Evolutionary conservation across 2,113 vertebrate genomes (phyloP).

Genomic region (Odocoileus virginianus): DNA sequence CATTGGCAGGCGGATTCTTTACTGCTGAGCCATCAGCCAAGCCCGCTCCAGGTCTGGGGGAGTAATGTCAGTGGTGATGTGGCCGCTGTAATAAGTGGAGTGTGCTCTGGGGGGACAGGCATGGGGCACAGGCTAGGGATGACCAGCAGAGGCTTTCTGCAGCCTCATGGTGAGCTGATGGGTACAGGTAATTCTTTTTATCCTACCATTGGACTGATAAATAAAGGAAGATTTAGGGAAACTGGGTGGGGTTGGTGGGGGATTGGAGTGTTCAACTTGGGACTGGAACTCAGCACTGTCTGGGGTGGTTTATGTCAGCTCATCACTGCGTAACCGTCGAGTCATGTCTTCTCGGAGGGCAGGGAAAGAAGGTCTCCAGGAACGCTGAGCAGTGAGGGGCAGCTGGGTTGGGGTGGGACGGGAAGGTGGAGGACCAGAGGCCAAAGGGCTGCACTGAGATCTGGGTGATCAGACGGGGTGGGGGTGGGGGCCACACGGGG

Average conservation of each 20-base stretch:
- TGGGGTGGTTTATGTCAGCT: not conserved
- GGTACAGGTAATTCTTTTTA: not conserved
- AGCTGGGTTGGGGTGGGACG: not conserved
- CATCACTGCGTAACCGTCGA: too few relatives aligned
- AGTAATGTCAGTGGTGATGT: fast-evolving
- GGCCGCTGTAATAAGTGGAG: fast-evolving
- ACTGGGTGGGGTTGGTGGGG: not conserved
- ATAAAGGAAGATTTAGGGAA: not conserved
- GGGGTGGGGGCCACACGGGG: fast-evolving
- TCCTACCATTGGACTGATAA: not conserved
- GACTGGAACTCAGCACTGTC: not conserved
- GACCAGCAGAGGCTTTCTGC: not conserved
- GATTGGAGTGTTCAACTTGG: not conserved
- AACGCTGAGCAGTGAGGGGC: fast-evolving
- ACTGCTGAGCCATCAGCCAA: not conserved
- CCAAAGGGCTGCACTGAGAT: not conserved
- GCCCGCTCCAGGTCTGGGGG: not conserved
- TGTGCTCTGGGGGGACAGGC: fast-evolving
- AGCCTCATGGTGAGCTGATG: not conserved
- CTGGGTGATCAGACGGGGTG: not conserved
- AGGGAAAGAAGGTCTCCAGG: not conserved
- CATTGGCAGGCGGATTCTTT: not conserved
- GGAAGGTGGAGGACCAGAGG: fast-evolving
- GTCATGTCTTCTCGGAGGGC: fast-evolving
- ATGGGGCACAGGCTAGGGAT: fast-evolving